Base-by-base conservation (phyloP, 2,888 invertebrate species). In the Pherbina coryleti region DNA sequence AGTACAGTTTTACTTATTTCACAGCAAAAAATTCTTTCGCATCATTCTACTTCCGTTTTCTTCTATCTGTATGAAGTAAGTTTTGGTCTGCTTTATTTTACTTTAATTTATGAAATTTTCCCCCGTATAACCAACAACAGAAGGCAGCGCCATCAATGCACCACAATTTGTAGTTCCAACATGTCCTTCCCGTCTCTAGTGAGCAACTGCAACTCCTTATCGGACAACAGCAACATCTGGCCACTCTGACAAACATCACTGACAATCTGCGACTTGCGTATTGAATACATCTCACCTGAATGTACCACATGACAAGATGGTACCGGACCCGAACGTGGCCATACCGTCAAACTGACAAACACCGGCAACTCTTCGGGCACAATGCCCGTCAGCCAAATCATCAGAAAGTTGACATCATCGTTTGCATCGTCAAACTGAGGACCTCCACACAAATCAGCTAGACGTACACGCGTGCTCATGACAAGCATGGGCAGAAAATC, bases 331-430 rank as follows among this genome's bases (percentile, higher is more conserved):
- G 70, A 79, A 72, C 78, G 77, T 0, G 85, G 82, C 87, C 87
- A 88, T 2, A 87, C 81, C 3, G 85, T 82, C 11, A 89, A 8
- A 60, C 84, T 86, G 22, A 82, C 86, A 9, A 80, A 81, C 7
- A 87, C 76, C 0, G 83, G 81, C 7, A 84, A 55, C 17, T 85
- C 81, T 0, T 82, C 80, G 3, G 86, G 84, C 9, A 82, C 80
- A 28, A 87, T 77, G 51, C 87, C 86, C 0, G 86, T 85, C 28
- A 89, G 71, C 89, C 89, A 89, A 51, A 89, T 82, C 66, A 89
- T 81, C 28, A 85, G 81, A 51, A 84, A 72, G 19, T 84, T 83
- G 0, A 69, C n/a, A 51, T 82, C 78, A 4, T 28, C 37, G 0
- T 76, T n/a, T 8, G 49, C 3, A 19, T 67, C 11, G 25, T 76